phyloP scores from a whole-genome alignment of 1,140 invertebrate genomes.

The Hermetia illucens region DNA sequence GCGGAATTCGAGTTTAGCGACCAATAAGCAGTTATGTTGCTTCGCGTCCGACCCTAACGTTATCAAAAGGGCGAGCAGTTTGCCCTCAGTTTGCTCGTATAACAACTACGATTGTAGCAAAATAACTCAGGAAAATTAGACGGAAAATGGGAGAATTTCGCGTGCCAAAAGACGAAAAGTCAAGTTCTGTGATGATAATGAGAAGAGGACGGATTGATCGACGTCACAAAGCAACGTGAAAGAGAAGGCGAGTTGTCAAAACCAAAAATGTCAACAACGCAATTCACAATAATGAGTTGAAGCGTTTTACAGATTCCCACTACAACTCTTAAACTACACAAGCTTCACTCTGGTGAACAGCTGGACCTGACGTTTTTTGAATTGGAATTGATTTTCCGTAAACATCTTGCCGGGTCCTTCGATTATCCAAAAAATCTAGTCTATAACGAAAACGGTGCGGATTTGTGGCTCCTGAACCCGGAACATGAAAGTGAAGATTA shows the following conservation, averaged over 20 bases:
- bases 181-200: not conserved
- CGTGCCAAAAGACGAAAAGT: too few species aligned
- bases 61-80: not conserved
- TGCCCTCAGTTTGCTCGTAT: too few species aligned
- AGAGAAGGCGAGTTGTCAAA: not conserved
- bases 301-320: not conserved
- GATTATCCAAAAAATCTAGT: too few species aligned
- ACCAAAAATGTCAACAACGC: not conserved
- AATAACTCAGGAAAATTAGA: too few species aligned
- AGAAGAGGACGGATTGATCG: not conserved
- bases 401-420: not conserved
- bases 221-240: not conserved
- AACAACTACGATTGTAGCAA: too few species aligned
- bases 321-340: not conserved
- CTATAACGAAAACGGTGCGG: not conserved
- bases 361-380: not conserved
- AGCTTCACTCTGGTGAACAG: not conserved
- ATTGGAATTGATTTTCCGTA: not conserved
- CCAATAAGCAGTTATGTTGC: not conserved
- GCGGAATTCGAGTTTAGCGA: not conserved
- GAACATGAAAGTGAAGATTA: not conserved
- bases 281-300: not conserved
- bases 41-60: not conserved
- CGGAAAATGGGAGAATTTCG: too few species aligned
- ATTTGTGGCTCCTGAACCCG: not conserved